A percentile compares a stretch with the other conserved stretches of the same genome.
These are phyloP conservation scores for Aplocera efformata DNA, from an alignment of 2,888 invertebrate species.

Conservation along the genomic window DNA sequence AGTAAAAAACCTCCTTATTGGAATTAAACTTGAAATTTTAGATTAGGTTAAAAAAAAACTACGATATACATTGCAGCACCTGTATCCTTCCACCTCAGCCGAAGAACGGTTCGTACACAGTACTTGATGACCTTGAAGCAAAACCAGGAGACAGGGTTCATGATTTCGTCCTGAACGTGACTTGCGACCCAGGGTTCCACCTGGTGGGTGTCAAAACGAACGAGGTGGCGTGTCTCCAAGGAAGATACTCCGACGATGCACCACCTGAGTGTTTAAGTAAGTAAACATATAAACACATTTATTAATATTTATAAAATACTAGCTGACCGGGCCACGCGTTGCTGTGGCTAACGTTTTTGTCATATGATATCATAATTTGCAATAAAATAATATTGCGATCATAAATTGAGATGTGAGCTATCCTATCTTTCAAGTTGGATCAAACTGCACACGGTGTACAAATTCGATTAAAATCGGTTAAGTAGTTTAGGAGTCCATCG, in stretches of 20 bases:
- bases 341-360: slow-evolving; percentile 15
- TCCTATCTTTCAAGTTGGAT: too few species aligned
- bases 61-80: neutral
- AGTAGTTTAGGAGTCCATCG: too few species aligned
- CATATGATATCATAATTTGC: too few species aligned
- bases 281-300: neutral
- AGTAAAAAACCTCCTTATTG: too few species aligned
- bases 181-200: slow-evolving; percentile 9
- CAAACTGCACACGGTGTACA: too few species aligned
- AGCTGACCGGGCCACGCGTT: too few species aligned
- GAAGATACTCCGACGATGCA: neutral
- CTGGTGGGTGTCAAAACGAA: neutral
- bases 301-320: too few species aligned
- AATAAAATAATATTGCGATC: too few species aligned
- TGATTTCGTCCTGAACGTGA: slow-evolving; percentile 1
- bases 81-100: slow-evolving; percentile 8
- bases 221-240: neutral
- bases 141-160: slow-evolving; percentile 2
- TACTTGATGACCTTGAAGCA: neutral
- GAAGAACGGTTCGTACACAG: slow-evolving; percentile 4
- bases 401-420: too few species aligned
- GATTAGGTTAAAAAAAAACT: too few species aligned
- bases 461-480: too few species aligned
- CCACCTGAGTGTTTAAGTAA: neutral
- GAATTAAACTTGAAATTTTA: too few species aligned